Evolutionary conservation across 2,888 invertebrate genomes (phyloP), one percentile per base, ranked within the genome.

Genomic region (Acrocera orbiculus): DNA sequence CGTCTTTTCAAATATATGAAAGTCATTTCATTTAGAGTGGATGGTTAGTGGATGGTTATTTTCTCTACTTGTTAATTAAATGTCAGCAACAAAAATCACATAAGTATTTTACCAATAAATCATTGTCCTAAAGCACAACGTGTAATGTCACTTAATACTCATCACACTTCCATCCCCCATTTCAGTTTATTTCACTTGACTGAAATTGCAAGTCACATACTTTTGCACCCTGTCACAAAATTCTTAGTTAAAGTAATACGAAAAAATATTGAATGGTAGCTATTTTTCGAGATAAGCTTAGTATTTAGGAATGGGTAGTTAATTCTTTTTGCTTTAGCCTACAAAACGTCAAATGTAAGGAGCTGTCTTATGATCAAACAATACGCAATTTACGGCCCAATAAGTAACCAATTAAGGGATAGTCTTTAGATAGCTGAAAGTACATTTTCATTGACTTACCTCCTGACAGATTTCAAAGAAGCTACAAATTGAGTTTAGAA

Each of bases 191-290:
- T n/a, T 45, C 44, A 43, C 16, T 44, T 44, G 43, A 43, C 44
- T 44, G 43, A 43, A 44, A 45, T 45, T 45, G 44, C 45, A 44
- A 45, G 45, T 45, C 45, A 45, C 45, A 45, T 45, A 45, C 42
- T 45, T 45, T 45, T 41, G 42, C 45, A 45, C 45, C 44, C 42
- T 37, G 36, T 34, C 37, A 25, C 27, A 34, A 32, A 28, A 24
- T 33, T 22, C 23, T 15, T 19, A 9, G 3, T 14, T 14, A 10
- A 17, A 27, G 8, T 28, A 16, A 16, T 16, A 15, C 9, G 8
- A 17, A 28, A 4, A 17, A 16, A 4, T 5, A n/a, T 22, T 16
- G 31, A 36, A 27, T 31, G 36, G 27, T 29, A 35, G 38, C 30
- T 35, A 38, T 38, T 38, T 38, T 35, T 38, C 38, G 35, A 38